Base-by-base conservation (phyloP, 2,888 invertebrate species). In the Rugalucina vietnamica region DNA sequence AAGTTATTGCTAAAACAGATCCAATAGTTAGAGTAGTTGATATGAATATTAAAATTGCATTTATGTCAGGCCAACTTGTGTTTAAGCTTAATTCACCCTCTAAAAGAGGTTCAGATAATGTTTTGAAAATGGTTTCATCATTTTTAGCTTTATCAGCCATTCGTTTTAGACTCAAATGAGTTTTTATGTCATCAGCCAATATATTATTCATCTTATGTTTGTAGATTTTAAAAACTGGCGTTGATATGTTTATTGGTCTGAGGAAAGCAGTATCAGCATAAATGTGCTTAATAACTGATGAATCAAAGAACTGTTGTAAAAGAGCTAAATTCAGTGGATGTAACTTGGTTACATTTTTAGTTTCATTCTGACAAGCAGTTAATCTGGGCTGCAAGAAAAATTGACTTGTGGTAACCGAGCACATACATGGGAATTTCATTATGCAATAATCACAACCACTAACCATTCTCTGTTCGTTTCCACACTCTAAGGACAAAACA, bases 391-490 rank as follows among this genome's bases (percentile, higher is more conserved):
- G 70, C 21, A 80, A 71, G 27, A 75, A 80, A 50, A 76, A 76
- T 8, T 50, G 29, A 29, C 75, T n/a, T 21, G 70, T 69, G 1
- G 29, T 75, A 14, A 80, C 36, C 18, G 80, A 32, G 36, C 80
- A 75, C 34, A 49, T n/a, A 76, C 75, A 75, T 27, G 75, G 73
- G 10, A 79, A 27, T 37, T 72, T 34, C 34, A 79, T 54, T 21
- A 80, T 65, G 34, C 80, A 80, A 43, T 70, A 80, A 37, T 75
- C 39, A 37, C 75, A 80, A 18, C 80, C 80, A 21, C 32, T n/a
- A 37, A 80, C 18, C 80, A 80, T 80, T 75, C 39, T 34, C 24
- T 80, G 75, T 29, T 27, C n/a, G 1, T 27, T 4, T 14, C 21
- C 34, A n/a, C 80, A 80, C 27, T 76, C 54, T 37, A 80, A 36